Base-by-base conservation (phyloP, 2,888 invertebrate species). In the Drosophila kuntzei region DNA sequence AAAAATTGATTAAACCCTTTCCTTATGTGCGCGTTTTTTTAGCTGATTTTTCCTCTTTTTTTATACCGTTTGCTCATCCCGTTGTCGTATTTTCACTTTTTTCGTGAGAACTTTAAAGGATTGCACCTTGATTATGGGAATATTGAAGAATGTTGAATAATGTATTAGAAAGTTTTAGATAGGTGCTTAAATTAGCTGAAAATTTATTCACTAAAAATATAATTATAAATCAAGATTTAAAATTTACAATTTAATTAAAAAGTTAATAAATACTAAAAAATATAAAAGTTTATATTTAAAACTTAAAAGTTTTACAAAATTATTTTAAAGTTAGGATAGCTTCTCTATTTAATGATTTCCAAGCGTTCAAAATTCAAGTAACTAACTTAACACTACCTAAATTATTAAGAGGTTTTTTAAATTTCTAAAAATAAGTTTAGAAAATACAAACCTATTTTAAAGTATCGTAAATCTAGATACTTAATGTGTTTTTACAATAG, bases 1-100 rank as follows among this genome's bases (percentile, higher is more conserved):
- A 90, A 89, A 89, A 90, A 90, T 78, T 79, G 70, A 69, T 83
- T 72, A 88, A 88, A 90, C 90, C 90, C 89, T 88, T 89, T 85
- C 79, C 65, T 63, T 75, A 74, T 72, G 71, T 60, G 50, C 59
- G 71, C 20, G 79, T 53, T 82, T 83, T 89, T 83, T 87, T 75
- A 57, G 36, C 27, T 39, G 76, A 78, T 78, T 87, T 89, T 90
- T 86, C 80, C 82, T 82, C 65, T 69, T 87, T 89, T 81, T 81
- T 88, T 53, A 39, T 71, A 65, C 66, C 74, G 76, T 71, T 79
- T 76, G 67, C 74, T 80, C 76, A 69, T 79, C 76, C 83, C 80
- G 83, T 87, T 79, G 71, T 71, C 58, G 80, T 76, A 80, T 71
- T 89, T 89, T 89, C 82, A 89, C 89, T 89, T 89, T 84, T 88